Base-by-base conservation (phyloP, 2,113 vertebrate genomes). In the Sapayoa aenigma region DNA sequence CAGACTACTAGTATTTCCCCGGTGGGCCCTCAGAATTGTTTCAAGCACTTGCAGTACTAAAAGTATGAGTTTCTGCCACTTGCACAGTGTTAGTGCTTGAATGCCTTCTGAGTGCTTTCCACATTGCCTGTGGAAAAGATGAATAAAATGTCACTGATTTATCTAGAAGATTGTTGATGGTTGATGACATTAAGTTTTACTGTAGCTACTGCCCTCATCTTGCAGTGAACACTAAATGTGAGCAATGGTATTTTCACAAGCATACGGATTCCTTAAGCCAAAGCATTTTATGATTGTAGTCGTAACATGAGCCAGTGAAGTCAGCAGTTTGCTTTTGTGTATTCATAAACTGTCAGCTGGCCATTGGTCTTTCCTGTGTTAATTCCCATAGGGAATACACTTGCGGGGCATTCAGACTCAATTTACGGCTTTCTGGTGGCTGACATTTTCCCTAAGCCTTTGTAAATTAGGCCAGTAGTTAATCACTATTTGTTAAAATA, bases 221-320 rank as follows among this genome's bases (percentile, higher is more conserved):
- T 73, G 35, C 23, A 33, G 31, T 56, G 46, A 79, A 14, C 25
- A 21, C 25, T 63, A 30, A 75, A 87, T 3, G 3, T 46, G 69
- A n/a, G 33, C 14, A 15, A 35, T 53, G 37, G 6, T 28, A 47
- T 93, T 73, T 71, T 39, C 42, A 63, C 58, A 16, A 8, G 53
- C 33, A n/a, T 10, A 20, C 30, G 58, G 55, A 12, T 27, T 8
- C 11, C 9, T 72, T 76, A 71, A 90, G 25, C 39, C 42, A 65
- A 87, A 92, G 49, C 11, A 22, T 33, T 46, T 72, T 23, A 47
- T 27, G 74, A 27, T 41, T 2, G 0, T 3, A 50, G 19, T 53
- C 33, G 23, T n/a, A 39, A 10, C 0, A 0, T 37, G 27, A 85
- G 24, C 14, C 22, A 42, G 5, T 52, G 11, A 58, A 52, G 14